Evolutionary conservation across 2,113 vertebrate genomes (phyloP).

Genomic region (Mormyrus iriodes): DNA sequence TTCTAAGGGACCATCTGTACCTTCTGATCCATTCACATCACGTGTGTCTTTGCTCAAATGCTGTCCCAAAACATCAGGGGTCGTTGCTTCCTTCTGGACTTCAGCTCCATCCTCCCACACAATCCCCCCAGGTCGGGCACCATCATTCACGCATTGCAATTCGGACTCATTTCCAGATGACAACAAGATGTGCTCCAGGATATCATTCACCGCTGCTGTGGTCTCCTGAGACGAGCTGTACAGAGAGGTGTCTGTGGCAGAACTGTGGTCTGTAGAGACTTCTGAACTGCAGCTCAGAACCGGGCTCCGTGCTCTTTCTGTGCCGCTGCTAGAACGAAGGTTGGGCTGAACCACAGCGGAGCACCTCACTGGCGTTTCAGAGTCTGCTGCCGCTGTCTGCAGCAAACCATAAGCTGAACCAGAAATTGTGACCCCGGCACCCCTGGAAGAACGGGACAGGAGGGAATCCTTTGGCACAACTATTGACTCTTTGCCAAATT

Average conservation of each 20-base stretch:
- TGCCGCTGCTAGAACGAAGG: not conserved
- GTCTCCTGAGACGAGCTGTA: conserved; percentile 16
- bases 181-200: conserved; percentile 52
- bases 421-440: not conserved
- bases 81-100: not conserved
- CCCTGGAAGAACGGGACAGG: not conserved
- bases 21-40: not conserved
- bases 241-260: not conserved
- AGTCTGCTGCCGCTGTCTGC: not conserved
- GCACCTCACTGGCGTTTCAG: not conserved
- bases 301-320: not conserved
- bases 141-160: conserved; percentile 13
- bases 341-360: not conserved
- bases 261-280: not conserved
- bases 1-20: not conserved
- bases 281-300: not conserved
- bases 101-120: not conserved
- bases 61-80: no score
- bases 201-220: conserved; percentile 42
- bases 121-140: not conserved
- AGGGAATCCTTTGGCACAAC: not conserved
- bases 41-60: not conserved
- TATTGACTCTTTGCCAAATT: not conserved
- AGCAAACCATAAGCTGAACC: not conserved
- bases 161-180: conserved; percentile 39